Conservation (phyloP, 1,140 invertebrate species). For the Cotesia typhae region DNA sequence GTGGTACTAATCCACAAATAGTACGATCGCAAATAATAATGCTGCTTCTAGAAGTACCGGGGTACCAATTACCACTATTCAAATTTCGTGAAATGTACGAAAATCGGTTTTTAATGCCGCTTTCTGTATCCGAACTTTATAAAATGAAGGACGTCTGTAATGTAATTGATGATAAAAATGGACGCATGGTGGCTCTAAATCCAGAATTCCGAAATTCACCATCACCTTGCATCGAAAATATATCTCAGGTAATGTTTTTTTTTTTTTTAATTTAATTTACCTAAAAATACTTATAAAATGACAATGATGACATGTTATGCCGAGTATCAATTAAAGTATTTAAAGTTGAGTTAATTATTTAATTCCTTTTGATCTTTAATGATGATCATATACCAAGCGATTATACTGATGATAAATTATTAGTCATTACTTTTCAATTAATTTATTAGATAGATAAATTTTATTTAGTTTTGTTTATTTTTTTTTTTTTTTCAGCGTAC, state of each 20-base stretch:
- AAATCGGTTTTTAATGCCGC: conserved; percentile 79
- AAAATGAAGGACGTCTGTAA: conserved; percentile 81
- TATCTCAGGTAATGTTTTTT: conserved; percentile 52
- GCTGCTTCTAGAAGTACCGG: conserved; percentile 77
- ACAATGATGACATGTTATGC: conserved; percentile 46
- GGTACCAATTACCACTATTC: conserved; percentile 80
- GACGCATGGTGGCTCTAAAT: conserved; percentile 75
- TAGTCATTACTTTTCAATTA: neutral
- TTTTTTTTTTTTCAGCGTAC: conserved; percentile 58
- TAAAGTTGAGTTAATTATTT: conserved; percentile 54
- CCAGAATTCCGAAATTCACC: conserved; percentile 68
- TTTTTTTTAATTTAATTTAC: conserved; percentile 23
- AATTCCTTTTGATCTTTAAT: conserved; percentile 50
- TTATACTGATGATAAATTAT: conserved; percentile 48
- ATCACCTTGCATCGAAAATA: conserved; percentile 64
- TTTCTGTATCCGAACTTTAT: conserved; percentile 83
- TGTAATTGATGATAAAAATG: conserved; percentile 76
- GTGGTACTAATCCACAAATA: conserved; percentile 72
- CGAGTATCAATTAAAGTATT: conserved; percentile 52
- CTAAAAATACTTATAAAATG: neutral
- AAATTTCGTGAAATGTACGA: conserved; percentile 88
- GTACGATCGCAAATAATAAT: conserved; percentile 73
- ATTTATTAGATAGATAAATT: neutral
- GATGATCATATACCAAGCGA: conserved; percentile 58
- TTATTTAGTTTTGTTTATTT: conserved; percentile 6